phyloP scores from a whole-genome alignment of 2,113 vertebrate species.

The Corapipo altera region DNA sequence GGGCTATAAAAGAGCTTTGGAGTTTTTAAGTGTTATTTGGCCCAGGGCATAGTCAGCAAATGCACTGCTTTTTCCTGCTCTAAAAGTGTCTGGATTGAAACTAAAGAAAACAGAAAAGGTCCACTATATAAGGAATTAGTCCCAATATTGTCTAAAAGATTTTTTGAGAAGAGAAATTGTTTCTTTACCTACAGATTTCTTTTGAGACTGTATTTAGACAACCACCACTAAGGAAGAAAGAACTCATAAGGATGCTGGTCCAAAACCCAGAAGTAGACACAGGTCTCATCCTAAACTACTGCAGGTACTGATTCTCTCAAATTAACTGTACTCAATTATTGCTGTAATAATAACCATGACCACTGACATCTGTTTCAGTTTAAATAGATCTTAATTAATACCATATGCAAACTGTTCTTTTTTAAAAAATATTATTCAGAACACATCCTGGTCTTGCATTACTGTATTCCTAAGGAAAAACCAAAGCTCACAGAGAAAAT shows the following conservation, averaged over 20 bases:
- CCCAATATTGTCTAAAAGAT: neutral
- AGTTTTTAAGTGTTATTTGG: neutral
- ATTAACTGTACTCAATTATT: neutral
- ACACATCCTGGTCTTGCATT: neutral
- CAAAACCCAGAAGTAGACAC: constrained; percentile 83
- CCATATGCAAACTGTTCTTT: neutral
- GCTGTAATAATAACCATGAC: neutral
- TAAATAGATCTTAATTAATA: neutral
- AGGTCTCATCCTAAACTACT: constrained; percentile 85
- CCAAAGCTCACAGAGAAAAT: neutral
- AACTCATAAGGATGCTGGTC: constrained; percentile 83
- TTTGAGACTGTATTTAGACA: constrained; percentile 92
- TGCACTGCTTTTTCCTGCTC: neutral
- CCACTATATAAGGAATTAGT: neutral
- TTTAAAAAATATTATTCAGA: neutral
- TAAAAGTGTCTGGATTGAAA: neutral
- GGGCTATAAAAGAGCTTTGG: neutral
- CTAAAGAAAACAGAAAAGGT: neutral
- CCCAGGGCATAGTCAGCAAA: neutral
- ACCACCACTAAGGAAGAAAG: constrained; percentile 82
- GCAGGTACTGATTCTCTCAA: constrained; percentile 78
- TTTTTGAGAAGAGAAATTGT: neutral
- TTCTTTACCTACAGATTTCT: constrained; percentile 82
- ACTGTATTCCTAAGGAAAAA: neutral
- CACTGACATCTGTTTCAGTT: neutral